Evolutionary conservation across 2,888 invertebrate genomes (phyloP).

Genomic region (Drosophila suboccidentalis): DNA sequence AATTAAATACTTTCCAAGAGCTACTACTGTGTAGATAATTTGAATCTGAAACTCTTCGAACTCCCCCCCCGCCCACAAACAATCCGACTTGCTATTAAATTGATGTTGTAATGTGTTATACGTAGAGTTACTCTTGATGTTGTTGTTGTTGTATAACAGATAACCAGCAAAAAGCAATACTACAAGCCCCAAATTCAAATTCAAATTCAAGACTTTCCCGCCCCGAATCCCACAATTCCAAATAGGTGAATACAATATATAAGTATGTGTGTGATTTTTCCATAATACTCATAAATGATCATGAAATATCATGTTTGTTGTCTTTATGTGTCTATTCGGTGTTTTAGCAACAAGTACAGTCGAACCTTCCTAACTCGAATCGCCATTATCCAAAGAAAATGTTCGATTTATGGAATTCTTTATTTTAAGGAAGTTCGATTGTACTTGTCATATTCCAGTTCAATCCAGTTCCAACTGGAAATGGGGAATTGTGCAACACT

Average conservation of each 20-base stretch:
- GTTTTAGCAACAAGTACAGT: slow-evolving; percentile 18
- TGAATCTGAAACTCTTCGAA: slow-evolving; percentile 12
- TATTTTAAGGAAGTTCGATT: too few species aligned
- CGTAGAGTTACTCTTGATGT: slow-evolving; percentile 39
- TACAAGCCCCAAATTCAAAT: neutral
- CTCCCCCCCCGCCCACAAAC: neutral
- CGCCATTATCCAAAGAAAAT: too few species aligned
- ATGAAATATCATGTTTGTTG: slow-evolving; percentile 16
- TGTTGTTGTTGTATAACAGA: slow-evolving; percentile 17
- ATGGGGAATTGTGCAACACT: slow-evolving; percentile 19
- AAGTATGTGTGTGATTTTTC: slow-evolving; percentile 62
- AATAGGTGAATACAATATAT: slow-evolving; percentile 65
- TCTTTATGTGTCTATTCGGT: slow-evolving; percentile 23
- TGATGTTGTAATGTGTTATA: slow-evolving; percentile 68
- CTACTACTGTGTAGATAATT: slow-evolving; percentile 47
- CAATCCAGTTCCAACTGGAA: neutral
- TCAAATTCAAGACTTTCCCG: neutral
- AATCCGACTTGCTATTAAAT: slow-evolving; percentile 43
- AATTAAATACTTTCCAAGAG: slow-evolving; percentile 31
- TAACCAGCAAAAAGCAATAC: slow-evolving; percentile 29
- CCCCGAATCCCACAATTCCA: slow-evolving; percentile 3
- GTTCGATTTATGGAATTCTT: too few species aligned
- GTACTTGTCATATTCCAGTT: too few species aligned
- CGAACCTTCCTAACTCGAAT: too few species aligned
- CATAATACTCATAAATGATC: slow-evolving; percentile 39